Evolutionary conservation across 1,140 invertebrate genomes (phyloP).

Genomic region (Pogonus chalceus): DNA sequence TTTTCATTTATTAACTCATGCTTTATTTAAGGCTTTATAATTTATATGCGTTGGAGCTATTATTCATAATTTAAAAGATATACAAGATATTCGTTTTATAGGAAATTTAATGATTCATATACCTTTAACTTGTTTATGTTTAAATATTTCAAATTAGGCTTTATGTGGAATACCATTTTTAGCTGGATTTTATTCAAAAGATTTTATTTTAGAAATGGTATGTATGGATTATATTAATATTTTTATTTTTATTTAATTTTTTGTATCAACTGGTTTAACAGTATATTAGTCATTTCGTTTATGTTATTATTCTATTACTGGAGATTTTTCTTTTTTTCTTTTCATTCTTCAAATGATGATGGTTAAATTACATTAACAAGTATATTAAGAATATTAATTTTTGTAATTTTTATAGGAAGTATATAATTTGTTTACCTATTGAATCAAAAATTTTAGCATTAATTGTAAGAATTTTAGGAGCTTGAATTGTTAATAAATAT

Average conservation of each 20-base stretch:
- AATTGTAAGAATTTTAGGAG: neutral
- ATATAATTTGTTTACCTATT: constrained; percentile 14
- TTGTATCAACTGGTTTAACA: constrained; percentile 43
- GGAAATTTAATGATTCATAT: constrained; percentile 33
- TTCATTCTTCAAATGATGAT: constrained; percentile 38
- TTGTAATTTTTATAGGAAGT: constrained; percentile 16
- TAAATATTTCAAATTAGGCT: constrained; percentile 41
- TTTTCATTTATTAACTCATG: constrained; percentile 53
- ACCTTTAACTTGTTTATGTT: constrained; percentile 37
- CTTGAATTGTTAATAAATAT: neutral
- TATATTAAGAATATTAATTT: constrained; percentile 33
- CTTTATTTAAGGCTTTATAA: constrained; percentile 53
- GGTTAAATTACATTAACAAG: constrained; percentile 32
- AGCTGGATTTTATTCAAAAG: constrained; percentile 53
- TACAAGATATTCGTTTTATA: constrained; percentile 52
- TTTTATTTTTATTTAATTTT: constrained; percentile 41
- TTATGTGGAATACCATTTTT: constrained; percentile 48
- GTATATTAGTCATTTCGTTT: constrained; percentile 44
- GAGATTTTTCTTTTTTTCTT: constrained; percentile 35
- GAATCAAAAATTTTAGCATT: constrained; percentile 10
- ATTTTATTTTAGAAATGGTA: constrained; percentile 48
- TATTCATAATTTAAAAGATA: constrained; percentile 49
- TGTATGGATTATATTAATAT: constrained; percentile 39
- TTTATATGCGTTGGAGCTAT: constrained; percentile 49
- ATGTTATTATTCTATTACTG: constrained; percentile 40